Conservation (phyloP, 1,140 invertebrate genomes). For the Drosophila orena region DNA sequence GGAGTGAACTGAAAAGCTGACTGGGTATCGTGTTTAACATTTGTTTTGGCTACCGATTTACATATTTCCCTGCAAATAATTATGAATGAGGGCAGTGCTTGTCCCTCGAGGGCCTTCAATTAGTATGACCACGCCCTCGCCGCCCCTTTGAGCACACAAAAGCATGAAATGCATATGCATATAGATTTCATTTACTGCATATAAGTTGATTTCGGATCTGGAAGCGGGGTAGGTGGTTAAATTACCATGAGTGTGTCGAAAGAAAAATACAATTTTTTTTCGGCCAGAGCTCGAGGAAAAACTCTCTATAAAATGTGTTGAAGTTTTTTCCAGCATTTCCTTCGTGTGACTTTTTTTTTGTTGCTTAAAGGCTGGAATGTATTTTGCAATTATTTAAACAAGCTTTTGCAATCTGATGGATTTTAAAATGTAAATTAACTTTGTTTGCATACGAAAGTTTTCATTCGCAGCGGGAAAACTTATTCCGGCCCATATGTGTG, state of each 20-base stretch:
- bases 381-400: slow-evolving; percentile 58
- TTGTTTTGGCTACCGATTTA: slow-evolving; percentile 58
- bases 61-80: slow-evolving; percentile 74
- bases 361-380: slow-evolving; percentile 25
- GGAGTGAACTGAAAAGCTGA: slow-evolving; percentile 1
- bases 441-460: slow-evolving; percentile 51
- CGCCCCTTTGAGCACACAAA: slow-evolving; percentile 32
- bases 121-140: slow-evolving; percentile 1
- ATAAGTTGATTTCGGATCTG: slow-evolving; percentile 58
- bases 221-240: slow-evolving; percentile 2
- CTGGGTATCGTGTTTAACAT: slow-evolving; percentile 39
- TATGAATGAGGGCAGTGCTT: slow-evolving; percentile 41
- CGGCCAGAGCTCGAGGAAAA: slow-evolving; percentile 20
- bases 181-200: slow-evolving; percentile 61
- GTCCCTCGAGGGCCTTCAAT: slow-evolving; percentile 19
- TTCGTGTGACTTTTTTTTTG: slow-evolving; percentile 9
- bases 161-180: slow-evolving; percentile 41
- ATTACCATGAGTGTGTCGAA: slow-evolving; percentile 35
- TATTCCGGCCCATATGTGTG: slow-evolving; percentile 26
- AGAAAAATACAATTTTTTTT: slow-evolving; percentile 35
- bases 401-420: slow-evolving; percentile 44
- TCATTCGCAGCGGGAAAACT: slow-evolving; percentile 22
- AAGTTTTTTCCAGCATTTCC: slow-evolving; percentile 3
- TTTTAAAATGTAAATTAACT: slow-evolving; percentile 64
- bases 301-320: slow-evolving; percentile 31